Conservation (phyloP, 1,140 invertebrate species). For the Drosophila oshimai region DNA sequence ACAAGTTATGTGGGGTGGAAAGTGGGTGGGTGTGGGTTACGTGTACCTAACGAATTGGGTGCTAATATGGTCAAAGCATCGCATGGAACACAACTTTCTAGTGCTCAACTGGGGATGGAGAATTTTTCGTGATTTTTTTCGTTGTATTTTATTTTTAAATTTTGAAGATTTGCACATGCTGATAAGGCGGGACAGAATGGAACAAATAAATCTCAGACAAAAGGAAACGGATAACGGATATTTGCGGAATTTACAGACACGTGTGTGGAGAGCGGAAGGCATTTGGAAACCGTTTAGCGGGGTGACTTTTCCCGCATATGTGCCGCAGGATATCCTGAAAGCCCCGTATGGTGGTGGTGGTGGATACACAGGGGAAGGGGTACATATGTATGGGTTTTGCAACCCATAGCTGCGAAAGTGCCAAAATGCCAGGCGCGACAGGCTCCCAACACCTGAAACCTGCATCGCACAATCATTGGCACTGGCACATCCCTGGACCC, state of each 20-base stretch:
- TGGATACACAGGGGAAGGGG: not conserved
- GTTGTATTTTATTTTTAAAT: conserved; percentile 60
- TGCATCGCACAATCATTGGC: conserved; percentile 10
- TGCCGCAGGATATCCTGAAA: conserved; percentile 17
- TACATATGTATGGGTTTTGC: not conserved
- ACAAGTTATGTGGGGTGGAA: conserved; percentile 3
- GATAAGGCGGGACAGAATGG: conserved; percentile 39
- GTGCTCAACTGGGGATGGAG: conserved; percentile 5
- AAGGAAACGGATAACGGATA: conserved; percentile 78
- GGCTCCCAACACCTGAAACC: conserved; percentile 65
- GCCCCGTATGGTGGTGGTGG: not conserved
- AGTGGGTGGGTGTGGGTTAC: conserved; percentile 4
- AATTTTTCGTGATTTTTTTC: conserved; percentile 28
- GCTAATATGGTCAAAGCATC: conserved; percentile 75
- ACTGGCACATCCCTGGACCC: conserved; percentile 19
- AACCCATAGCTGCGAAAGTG: conserved; percentile 45
- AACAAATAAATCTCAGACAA: conserved; percentile 73
- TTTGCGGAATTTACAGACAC: conserved; percentile 78
- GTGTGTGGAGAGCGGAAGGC: conserved; percentile 66
- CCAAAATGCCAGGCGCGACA: conserved; percentile 77
- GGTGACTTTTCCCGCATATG: conserved; percentile 58
- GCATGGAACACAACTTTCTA: conserved; percentile 20
- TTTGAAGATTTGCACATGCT: conserved; percentile 72
- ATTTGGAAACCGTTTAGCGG: conserved; percentile 49
- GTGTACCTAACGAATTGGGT: conserved; percentile 51